Evolutionary conservation across 2,113 vertebrate species (phyloP).

Genomic region (Equus przewalskii): DNA sequence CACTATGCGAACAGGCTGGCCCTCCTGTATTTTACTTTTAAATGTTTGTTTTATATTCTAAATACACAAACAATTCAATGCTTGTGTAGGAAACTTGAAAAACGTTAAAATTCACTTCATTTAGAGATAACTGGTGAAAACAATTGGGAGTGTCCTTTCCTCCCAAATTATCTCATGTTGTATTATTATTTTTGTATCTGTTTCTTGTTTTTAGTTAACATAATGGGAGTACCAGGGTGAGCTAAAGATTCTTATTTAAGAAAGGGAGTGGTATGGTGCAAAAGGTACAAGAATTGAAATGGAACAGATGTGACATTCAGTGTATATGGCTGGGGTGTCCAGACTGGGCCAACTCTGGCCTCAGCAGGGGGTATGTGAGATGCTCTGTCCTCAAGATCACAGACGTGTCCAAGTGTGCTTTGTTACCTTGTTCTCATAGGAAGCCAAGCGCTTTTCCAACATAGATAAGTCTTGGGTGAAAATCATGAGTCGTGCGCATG

Average conservation of each 20-base stretch:
- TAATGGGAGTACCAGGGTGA: not conserved
- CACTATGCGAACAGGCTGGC: no score
- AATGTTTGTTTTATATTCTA: not conserved
- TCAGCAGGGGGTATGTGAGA: not conserved
- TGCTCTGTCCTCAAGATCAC: not conserved
- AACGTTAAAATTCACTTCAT: not conserved
- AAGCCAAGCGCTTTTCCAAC: slow-evolving; percentile 97
- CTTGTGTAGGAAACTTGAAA: not conserved
- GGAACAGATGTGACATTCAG: not conserved
- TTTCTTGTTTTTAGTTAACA: slow-evolving; percentile 25
- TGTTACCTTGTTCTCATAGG: slow-evolving; percentile 85
- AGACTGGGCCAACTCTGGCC: not conserved
- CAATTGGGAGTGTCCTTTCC: not conserved
- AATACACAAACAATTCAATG: not conserved
- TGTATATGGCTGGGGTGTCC: rapidly evolving
- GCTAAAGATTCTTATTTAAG: not conserved
- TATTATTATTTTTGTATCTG: not conserved
- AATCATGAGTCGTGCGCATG: slow-evolving; percentile 96
- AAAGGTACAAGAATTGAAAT: not conserved
- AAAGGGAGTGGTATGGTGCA: not conserved
- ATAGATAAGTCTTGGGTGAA: slow-evolving; percentile 99
- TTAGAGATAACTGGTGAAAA: slow-evolving; percentile 2
- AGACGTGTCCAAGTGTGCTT: not conserved
- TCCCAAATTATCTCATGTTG: not conserved
- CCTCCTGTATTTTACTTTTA: not conserved